Evolutionary conservation across 2,113 vertebrate species (phyloP).

Genomic region (Percina caprodes): DNA sequence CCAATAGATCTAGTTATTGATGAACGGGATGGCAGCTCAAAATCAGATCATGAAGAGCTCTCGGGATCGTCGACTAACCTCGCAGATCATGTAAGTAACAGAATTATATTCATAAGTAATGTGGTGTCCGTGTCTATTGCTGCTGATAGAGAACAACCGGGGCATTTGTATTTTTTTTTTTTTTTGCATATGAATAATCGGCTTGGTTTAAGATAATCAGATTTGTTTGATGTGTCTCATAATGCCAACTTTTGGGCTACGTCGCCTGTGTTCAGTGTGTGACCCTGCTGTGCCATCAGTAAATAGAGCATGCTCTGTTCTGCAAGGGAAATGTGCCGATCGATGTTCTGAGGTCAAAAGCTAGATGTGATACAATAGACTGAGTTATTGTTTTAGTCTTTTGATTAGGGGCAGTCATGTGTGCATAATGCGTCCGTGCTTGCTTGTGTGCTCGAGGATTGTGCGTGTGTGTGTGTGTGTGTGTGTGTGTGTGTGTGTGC

Average conservation of each 20-base stretch:
- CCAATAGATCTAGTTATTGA: slow-evolving; percentile 99
- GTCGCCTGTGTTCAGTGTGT: slow-evolving; percentile 44
- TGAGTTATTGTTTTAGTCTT: slow-evolving; percentile 83
- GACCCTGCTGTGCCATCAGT: slow-evolving; percentile 66
- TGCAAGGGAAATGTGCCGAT: slow-evolving; percentile 68
- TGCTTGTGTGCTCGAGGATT: slow-evolving; percentile 36
- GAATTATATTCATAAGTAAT: slow-evolving; percentile 22
- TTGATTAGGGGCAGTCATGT: slow-evolving; percentile 80
- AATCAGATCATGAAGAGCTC: slow-evolving; percentile 99
- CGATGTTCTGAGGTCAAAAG: slow-evolving; percentile 81
- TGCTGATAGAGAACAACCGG: background rate
- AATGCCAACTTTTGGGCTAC: slow-evolving; percentile 42
- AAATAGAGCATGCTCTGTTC: slow-evolving; percentile 72
- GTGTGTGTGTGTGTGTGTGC: slow-evolving; percentile 34
- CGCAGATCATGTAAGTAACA: slow-evolving; percentile 97
- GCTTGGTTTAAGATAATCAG: background rate
- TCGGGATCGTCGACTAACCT: slow-evolving; percentile 99
- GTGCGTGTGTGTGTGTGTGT: slow-evolving; percentile 29
- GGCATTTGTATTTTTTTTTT: background rate
- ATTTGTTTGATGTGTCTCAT: slow-evolving; percentile 28
- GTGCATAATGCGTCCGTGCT: slow-evolving; percentile 71
- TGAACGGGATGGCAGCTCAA: slow-evolving; percentile 98
- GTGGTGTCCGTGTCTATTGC: slow-evolving; percentile 25
- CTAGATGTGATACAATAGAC: slow-evolving; percentile 79
- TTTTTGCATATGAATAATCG: background rate